These are phyloP conservation scores for Rotaria sp. DNA, from an alignment of 2,888 invertebrate genomes.

Conservation along the genomic window DNA sequence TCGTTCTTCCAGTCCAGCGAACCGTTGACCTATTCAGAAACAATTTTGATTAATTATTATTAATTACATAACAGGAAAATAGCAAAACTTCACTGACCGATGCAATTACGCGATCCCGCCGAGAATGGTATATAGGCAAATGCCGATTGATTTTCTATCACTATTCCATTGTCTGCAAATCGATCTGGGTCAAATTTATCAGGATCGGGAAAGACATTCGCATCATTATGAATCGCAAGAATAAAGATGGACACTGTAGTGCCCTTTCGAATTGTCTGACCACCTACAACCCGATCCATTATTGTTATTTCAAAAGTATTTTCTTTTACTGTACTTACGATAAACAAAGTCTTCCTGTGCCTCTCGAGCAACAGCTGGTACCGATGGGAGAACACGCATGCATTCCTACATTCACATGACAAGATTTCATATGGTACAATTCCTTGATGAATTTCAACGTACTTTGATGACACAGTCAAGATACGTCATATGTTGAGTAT, in stretches of 20 bases:
- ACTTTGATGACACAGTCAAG: neutral
- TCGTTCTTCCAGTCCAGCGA: constrained; percentile 57
- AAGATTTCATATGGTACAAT: too few species aligned
- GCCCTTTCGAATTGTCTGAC: neutral
- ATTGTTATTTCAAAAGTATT: neutral
- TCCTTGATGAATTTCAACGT: too few species aligned
- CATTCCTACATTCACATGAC: constrained; percentile 46
- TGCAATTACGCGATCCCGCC: constrained; percentile 57
- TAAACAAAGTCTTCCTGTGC: constrained; percentile 43
- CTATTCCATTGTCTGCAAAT: constrained; percentile 66
- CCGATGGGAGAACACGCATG: constrained; percentile 46
- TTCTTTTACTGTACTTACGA: neutral
- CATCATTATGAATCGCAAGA: constrained; percentile 61
- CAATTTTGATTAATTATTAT: too few species aligned
- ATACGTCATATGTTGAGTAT: neutral
- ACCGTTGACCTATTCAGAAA: constrained; percentile 51
- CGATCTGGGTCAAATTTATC: constrained; percentile 71
- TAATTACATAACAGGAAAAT: neutral
- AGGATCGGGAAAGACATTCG: constrained; percentile 64
- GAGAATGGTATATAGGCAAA: constrained; percentile 57
- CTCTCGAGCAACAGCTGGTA: constrained; percentile 46
- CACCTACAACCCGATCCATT: neutral
- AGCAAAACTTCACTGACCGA: constrained; percentile 48
- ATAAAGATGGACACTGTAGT: constrained; percentile 42
- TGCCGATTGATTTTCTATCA: constrained; percentile 66